Conservation (phyloP, 2,113 vertebrate genomes). For the Thamnaconus septentrionalis region DNA sequence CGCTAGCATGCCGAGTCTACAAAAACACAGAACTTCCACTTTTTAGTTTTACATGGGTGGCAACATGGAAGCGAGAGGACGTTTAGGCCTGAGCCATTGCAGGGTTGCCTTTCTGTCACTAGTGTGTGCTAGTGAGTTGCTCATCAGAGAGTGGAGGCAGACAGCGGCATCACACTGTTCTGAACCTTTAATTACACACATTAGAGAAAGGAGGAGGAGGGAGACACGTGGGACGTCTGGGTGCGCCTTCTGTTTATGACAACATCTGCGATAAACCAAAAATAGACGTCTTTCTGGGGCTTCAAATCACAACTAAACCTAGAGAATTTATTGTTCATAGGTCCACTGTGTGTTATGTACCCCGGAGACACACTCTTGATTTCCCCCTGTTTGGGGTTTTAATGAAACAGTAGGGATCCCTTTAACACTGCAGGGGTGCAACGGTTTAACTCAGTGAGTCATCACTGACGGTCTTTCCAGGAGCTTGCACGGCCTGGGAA, state of each 20-base stretch:
- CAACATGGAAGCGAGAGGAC: neutral
- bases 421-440: slow-evolving; percentile 19
- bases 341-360: neutral
- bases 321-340: neutral
- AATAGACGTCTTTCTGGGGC: neutral
- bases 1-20: no score
- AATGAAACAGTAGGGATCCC: slow-evolving; percentile 6
- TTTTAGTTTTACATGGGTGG: no score
- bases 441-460: slow-evolving; percentile 17
- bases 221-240: neutral
- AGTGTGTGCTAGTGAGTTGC: slow-evolving; percentile 57
- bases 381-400: slow-evolving; percentile 11
- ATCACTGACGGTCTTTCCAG: slow-evolving; percentile 4
- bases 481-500: neutral
- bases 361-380: neutral
- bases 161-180: slow-evolving; percentile 21
- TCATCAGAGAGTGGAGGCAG: neutral
- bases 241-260: neutral
- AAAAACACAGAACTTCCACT: no score
- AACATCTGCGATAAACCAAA: neutral
- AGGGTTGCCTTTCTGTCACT: slow-evolving; percentile 46
- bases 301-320: neutral
- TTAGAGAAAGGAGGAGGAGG: slow-evolving; percentile 9
- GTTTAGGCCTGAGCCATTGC: slow-evolving; percentile 6
- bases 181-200: slow-evolving; percentile 30